These are phyloP conservation scores for Phrynocephalus forsythii DNA, from an alignment of 2,797 vertebrate genomes.

Conservation along the genomic window DNA sequence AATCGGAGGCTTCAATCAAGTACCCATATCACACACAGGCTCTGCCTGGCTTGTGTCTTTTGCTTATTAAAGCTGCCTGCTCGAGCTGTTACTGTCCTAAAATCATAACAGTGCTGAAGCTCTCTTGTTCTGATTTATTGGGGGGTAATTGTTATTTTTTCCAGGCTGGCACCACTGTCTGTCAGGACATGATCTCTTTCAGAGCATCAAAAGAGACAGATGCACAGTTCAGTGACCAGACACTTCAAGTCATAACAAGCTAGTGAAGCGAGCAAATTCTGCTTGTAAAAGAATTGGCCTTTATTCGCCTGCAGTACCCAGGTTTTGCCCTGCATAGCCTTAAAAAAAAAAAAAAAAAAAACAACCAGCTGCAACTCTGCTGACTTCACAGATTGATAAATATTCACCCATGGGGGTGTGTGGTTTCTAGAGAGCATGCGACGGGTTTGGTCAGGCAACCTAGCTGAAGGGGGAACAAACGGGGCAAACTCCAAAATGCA, in stretches of 20 bases:
- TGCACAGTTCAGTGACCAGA: slow-evolving; percentile 71
- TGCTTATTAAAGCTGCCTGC: slow-evolving; percentile 49
- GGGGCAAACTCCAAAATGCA: slow-evolving; percentile 23
- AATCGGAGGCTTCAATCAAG: slow-evolving; percentile 23
- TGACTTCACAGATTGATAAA: slow-evolving; percentile 66
- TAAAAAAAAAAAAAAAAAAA: slow-evolving; percentile 20
- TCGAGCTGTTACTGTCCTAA: slow-evolving; percentile 56
- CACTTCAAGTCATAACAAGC: slow-evolving; percentile 79
- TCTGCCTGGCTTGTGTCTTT: slow-evolving; percentile 45
- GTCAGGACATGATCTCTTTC: slow-evolving; percentile 67
- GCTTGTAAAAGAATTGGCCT: slow-evolving; percentile 76
- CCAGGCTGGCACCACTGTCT: slow-evolving; percentile 65
- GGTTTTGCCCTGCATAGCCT: slow-evolving; percentile 64
- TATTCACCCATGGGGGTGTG: slow-evolving; percentile 49
- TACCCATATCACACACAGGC: slow-evolving; percentile 24
- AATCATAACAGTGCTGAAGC: slow-evolving; percentile 50
- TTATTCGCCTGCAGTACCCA: slow-evolving; percentile 73
- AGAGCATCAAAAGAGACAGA: slow-evolving; percentile 76
- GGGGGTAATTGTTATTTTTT: slow-evolving; percentile 47
- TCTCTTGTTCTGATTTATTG: slow-evolving; percentile 68
- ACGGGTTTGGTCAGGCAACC: slow-evolving; percentile 54
- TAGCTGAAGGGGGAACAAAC: slow-evolving; percentile 32
- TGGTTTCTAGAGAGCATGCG: slow-evolving; percentile 55
- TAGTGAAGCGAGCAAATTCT: slow-evolving; percentile 75
- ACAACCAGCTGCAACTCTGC: slow-evolving; percentile 60